A percentile compares a stretch with the other conserved stretches of the same genome.
Evolutionary conservation across 2,888 invertebrate genomes (phyloP).

Genomic region (Pterostichus niger): DNA sequence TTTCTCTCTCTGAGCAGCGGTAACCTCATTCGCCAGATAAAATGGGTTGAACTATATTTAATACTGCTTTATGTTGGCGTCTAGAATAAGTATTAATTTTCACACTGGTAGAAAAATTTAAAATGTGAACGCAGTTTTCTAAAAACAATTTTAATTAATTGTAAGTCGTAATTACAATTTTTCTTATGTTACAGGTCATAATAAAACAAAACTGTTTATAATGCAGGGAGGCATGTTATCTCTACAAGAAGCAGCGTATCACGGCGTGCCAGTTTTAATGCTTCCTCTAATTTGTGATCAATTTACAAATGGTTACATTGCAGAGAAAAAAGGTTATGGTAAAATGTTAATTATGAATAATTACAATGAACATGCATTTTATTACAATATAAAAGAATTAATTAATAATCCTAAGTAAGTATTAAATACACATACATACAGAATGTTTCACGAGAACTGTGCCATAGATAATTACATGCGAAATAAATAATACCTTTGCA

Average conservation of each 20-base stretch:
- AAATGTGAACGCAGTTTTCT: too few relatives aligned
- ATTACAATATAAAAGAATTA: constrained; percentile 26
- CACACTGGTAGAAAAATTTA: too few relatives aligned
- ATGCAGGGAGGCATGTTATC: constrained; percentile 49
- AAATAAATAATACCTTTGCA: too few relatives aligned
- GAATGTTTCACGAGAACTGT: constrained; percentile 11
- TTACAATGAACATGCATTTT: constrained; percentile 27
- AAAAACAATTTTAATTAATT: too few relatives aligned
- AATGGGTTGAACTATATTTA: too few relatives aligned
- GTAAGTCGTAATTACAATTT: too few relatives aligned
- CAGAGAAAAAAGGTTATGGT: constrained; percentile 38
- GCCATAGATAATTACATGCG: too few relatives aligned
- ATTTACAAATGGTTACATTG: constrained; percentile 21
- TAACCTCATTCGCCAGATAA: too few relatives aligned
- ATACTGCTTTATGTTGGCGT: too few relatives aligned
- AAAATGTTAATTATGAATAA: background rate
- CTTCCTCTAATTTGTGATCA: constrained; percentile 20
- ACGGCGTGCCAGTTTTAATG: constrained; percentile 38
- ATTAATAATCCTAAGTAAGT: constrained; percentile 15
- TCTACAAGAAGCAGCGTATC: constrained; percentile 34
- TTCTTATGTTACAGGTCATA: constrained; percentile 12
- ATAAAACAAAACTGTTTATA: constrained; percentile 46
- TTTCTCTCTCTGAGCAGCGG: too few relatives aligned
- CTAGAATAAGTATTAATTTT: too few relatives aligned
- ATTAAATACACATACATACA: background rate